Evolutionary conservation across 2,888 invertebrate species (phyloP), one percentile per base, ranked within the genome.

Genomic region (Noctua comes): DNA sequence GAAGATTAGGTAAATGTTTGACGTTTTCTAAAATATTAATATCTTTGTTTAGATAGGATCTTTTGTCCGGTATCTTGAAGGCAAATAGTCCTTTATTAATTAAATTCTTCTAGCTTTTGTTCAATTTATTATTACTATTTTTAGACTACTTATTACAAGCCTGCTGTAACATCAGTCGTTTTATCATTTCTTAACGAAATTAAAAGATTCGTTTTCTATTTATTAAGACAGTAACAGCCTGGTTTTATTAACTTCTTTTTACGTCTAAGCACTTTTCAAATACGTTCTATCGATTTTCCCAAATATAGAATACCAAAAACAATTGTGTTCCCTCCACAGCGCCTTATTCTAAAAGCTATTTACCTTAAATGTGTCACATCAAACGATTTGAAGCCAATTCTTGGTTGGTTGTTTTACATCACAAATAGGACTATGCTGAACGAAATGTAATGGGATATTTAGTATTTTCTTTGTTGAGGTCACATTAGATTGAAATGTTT

Each of bases 301-400:
- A 27, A 27, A 64, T 59, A 73, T 46, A 73, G 31, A 77, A 66
- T 40, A 64, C 36, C 43, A 13, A 68, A 68, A 75, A 75, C 74
- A 74, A 78, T 83, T 83, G 78, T 68, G 64, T 74, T 68, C n/a
- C 27, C 16, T 72, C n/a, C 24, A 57, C 4, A 5, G 31, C 59
- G 13, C 46, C 59, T 71, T 68, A 68, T 73, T 69, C 43, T 68
- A 36, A 69, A 82, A 36, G 64, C 43, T 75, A 46, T 79, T 83
- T 79, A 83, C 74, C 43, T 83, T 51, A 31, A 78, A 75, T 27
- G 36, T 73, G 79, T 79, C 54, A 73, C 72, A 46, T 83, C 79
- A 75, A 83, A 79, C 64, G 75, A 43, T 75, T 76, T 68, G 59
- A 66, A 62, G 46, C 40, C 75, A 75, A 74, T 70, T 74, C 46